A percentile compares a stretch with the other conserved stretches of the same genome.
These are phyloP conservation scores for Nannoperca australis DNA, from an alignment of 2,797 vertebrate species.

Conservation along the genomic window DNA sequence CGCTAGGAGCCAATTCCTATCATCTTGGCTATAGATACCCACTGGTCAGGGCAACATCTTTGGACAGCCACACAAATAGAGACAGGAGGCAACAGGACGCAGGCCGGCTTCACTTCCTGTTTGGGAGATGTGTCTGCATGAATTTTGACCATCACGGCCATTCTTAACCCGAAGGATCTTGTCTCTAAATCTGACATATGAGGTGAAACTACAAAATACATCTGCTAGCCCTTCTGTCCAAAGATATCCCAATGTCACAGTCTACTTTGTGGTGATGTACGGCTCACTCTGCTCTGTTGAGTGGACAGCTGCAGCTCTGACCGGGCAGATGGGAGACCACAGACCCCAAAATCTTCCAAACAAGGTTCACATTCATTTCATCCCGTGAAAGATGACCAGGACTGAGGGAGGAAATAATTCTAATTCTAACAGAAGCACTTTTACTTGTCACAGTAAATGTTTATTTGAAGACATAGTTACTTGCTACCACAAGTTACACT, in stretches of 20 bases:
- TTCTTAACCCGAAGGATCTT: conserved; percentile 23
- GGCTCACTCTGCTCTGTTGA: conserved; percentile 22
- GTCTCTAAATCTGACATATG: conserved; percentile 42
- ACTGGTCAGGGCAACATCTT: conserved; percentile 67
- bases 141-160: conserved; percentile 7
- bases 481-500: no score
- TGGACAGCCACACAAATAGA: conserved; percentile 70
- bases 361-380: conserved; percentile 41
- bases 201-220: conserved; percentile 59
- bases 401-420: conserved; percentile 1
- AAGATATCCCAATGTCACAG: conserved; percentile 59
- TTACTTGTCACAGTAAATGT: no score
- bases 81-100: conserved; percentile 42
- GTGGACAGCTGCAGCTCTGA: conserved; percentile 52
- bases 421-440: no score
- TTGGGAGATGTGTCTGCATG: conserved; percentile 27
- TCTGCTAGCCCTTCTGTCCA: conserved; percentile 42
- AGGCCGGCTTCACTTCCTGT: conserved; percentile 43
- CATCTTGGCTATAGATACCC: conserved; percentile 82
- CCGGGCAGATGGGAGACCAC: conserved; percentile 14
- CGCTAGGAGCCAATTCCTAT: conserved; percentile 68
- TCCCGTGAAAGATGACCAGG: conserved; percentile 17
- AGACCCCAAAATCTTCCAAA: conserved; percentile 25
- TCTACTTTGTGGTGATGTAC: conserved; percentile 40
- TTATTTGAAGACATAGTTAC: no score